Evolutionary conservation across 2,113 vertebrate species (phyloP).

Genomic region (Sminthopsis crassicaudata): DNA sequence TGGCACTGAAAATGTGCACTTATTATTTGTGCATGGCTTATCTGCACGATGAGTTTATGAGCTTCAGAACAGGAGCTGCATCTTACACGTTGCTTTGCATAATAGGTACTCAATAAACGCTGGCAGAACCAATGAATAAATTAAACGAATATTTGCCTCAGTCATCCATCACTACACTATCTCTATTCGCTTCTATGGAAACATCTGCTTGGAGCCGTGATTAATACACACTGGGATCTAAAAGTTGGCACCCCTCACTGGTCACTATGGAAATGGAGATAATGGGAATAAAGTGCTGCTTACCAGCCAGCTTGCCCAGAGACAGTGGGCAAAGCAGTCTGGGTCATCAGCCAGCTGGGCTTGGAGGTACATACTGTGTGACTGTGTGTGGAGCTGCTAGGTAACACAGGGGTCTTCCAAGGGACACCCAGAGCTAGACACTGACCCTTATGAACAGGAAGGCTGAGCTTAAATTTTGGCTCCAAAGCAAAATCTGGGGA

Average conservation of each 20-base stretch:
- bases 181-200: slow-evolving; percentile 15
- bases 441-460: neutral
- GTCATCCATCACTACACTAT: neutral
- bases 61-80: neutral
- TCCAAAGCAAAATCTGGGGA: neutral
- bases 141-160: neutral
- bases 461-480: neutral
- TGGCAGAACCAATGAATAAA: slow-evolving; percentile 23
- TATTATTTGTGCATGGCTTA: neutral
- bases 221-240: neutral
- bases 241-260: neutral
- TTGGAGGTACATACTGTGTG: neutral
- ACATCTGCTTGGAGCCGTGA: neutral
- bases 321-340: neutral
- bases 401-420: neutral
- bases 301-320: neutral
- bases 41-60: neutral
- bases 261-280: neutral
- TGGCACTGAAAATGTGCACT: neutral
- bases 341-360: neutral
- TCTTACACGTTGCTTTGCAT: neutral
- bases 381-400: neutral
- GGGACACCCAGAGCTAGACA: neutral
- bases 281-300: neutral
- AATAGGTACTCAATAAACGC: neutral